A percentile compares a stretch with the other conserved stretches of the same genome.
Evolutionary conservation across 2,797 vertebrate genomes (phyloP).

Genomic region (Anguilla anguilla): DNA sequence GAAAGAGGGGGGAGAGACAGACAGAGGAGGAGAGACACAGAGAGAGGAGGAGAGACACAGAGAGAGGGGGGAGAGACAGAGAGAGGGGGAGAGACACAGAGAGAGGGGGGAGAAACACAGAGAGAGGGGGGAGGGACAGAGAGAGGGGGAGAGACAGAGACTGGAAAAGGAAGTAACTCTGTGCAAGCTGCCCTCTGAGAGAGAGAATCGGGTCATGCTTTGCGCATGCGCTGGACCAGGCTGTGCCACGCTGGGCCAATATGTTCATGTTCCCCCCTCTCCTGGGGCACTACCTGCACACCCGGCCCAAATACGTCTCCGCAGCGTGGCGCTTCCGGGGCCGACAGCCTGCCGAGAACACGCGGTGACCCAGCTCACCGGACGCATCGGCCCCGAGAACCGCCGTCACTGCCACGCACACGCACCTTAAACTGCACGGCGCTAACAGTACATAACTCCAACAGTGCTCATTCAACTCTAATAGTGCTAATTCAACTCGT

Average conservation of each 20-base stretch:
- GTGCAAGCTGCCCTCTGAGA: background rate
- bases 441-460: too few relatives aligned
- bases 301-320: background rate
- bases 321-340: background rate
- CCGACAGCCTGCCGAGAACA: background rate
- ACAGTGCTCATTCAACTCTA: too few relatives aligned
- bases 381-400: background rate
- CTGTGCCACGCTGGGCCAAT: constrained; percentile 7
- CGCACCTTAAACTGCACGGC: background rate
- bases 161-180: background rate
- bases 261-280: background rate
- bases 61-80: background rate
- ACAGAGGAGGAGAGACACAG: too few relatives aligned
- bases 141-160: background rate
- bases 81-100: background rate
- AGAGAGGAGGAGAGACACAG: too few relatives aligned
- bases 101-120: background rate
- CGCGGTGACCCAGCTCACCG: background rate
- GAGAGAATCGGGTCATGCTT: background rate
- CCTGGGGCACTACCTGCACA: background rate
- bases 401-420: background rate
- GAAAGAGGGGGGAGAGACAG: background rate
- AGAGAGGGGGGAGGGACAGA: background rate
- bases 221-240: background rate
- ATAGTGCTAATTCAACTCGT: too few relatives aligned